Conservation (phyloP, 2,113 vertebrate species). For the Mormyrus iriodes region DNA sequence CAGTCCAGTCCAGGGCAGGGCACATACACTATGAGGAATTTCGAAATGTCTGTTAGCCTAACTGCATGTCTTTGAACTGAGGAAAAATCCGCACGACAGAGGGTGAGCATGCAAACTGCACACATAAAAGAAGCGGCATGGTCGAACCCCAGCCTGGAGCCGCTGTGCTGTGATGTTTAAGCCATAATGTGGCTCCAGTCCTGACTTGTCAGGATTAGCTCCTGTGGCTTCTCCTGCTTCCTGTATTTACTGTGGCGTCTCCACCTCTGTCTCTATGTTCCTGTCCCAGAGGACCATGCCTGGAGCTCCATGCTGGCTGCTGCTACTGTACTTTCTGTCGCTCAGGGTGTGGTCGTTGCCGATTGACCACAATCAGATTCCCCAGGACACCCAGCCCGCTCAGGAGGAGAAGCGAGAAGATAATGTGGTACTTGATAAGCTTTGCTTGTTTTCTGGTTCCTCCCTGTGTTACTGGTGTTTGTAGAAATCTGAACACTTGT, state of each 20-base stretch:
- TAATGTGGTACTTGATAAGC: constrained; percentile 44
- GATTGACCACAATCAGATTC: constrained; percentile 51
- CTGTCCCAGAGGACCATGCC: constrained; percentile 48
- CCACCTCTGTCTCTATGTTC: background rate
- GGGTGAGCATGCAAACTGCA: background rate
- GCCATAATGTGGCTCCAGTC: too few species aligned
- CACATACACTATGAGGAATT: background rate
- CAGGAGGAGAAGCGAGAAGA: constrained; percentile 57
- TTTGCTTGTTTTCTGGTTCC: background rate
- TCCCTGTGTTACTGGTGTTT: background rate
- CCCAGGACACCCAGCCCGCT: constrained; percentile 31
- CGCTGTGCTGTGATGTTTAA: too few species aligned
- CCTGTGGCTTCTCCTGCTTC: background rate
- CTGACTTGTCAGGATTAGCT: background rate
- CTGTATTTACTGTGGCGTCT: background rate
- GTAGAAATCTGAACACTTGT: background rate
- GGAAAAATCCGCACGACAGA: background rate
- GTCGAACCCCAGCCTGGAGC: too few species aligned
- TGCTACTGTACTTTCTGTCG: constrained; percentile 47
- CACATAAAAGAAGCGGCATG: background rate
- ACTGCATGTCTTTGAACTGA: background rate
- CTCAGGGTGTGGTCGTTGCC: constrained; percentile 52
- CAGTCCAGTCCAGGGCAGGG: background rate
- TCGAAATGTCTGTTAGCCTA: background rate
- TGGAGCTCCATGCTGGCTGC: constrained; percentile 34